Base-by-base conservation (phyloP, 2,113 vertebrate species). In the Antigone vipio region DNA sequence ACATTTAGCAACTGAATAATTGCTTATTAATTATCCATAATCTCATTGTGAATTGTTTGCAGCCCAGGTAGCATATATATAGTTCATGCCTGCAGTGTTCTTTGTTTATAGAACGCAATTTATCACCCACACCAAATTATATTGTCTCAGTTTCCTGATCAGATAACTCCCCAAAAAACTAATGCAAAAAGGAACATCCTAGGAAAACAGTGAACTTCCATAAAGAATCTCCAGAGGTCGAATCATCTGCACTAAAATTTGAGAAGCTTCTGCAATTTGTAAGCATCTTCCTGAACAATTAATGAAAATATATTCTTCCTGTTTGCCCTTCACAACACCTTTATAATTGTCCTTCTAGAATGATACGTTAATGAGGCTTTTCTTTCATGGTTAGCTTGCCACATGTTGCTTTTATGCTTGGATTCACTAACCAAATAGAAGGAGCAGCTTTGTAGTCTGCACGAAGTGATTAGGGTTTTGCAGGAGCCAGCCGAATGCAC, bases 301-400 rank as follows among this genome's bases (percentile, higher is more conserved):
- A 85, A 64, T 19, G 27, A 78, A 75, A 87, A 82, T 6, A 11
- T 3, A 55, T 68, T 82, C 67, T 29, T 81, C 49, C 56, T 32
- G n/a, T 53, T 91, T 69, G 53, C 74, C 77, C 71, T 82, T 91
- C 32, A 15, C 0, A 0, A 53, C 80, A 92, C 64, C 92, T 91
- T 95, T 82, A 29, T 91, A 95, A 93, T 92, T 92, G 78, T 96
- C 66, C 47, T 60, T 67, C 71, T 82, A 58, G 81, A 89, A 72
- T 62, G 45, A 91, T 75, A 73, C 27, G 9, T 93, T 96, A 96
- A 93, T 88, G 89, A 95, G 94, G 81, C 87, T 91, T 95, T 96
- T 92, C 80, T 91, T 77, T 88, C 93, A 82, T 20, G 81, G 84
- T 88, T 92, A 91, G 92, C 59, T 97, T 82, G 81, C 77, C 81